These are phyloP conservation scores for Macrosoma leucophasiata DNA, from an alignment of 2,888 invertebrate species.

Conservation along the genomic window DNA sequence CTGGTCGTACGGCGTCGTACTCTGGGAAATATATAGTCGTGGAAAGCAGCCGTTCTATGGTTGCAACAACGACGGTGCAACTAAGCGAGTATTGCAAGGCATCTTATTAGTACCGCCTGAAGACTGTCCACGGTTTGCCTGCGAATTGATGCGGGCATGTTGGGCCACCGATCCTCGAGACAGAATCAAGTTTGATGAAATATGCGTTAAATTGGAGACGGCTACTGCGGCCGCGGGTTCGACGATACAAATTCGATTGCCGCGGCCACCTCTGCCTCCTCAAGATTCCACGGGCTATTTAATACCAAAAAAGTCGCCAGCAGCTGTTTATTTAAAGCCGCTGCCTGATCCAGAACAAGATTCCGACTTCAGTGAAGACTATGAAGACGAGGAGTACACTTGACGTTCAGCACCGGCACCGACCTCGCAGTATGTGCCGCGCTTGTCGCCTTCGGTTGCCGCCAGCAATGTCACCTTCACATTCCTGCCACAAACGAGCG, in stretches of 20 bases:
- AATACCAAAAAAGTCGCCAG: conserved; percentile 73
- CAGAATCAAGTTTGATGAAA: conserved; percentile 82
- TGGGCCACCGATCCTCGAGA: conserved; percentile 89
- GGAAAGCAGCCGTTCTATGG: conserved; percentile 97
- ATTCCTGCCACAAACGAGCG: conserved; percentile 43
- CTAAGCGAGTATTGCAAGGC: conserved; percentile 85
- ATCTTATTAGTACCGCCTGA: conserved; percentile 87
- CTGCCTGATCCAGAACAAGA: conserved; percentile 58
- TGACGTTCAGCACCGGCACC: conserved; percentile 43
- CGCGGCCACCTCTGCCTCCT: conserved; percentile 72
- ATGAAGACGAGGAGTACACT: conserved; percentile 61
- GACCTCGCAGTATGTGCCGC: conserved; percentile 50
- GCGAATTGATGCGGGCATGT: conserved; percentile 85
- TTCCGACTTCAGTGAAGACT: conserved; percentile 50
- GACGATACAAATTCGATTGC: conserved; percentile 45
- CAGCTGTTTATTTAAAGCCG: conserved; percentile 75
- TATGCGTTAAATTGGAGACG: conserved; percentile 78
- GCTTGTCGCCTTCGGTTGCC: conserved; percentile 37
- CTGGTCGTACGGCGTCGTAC: conserved; percentile 94
- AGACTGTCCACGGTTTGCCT: conserved; percentile 82
- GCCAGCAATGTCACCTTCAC: conserved; percentile 37
- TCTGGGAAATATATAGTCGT: conserved; percentile 95
- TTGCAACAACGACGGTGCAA: conserved; percentile 90
- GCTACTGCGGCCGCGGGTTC: conserved; percentile 47
- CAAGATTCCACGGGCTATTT: conserved; percentile 82